These are phyloP conservation scores for Spisula solida DNA, from an alignment of 2,888 invertebrate genomes.

Conservation along the genomic window DNA sequence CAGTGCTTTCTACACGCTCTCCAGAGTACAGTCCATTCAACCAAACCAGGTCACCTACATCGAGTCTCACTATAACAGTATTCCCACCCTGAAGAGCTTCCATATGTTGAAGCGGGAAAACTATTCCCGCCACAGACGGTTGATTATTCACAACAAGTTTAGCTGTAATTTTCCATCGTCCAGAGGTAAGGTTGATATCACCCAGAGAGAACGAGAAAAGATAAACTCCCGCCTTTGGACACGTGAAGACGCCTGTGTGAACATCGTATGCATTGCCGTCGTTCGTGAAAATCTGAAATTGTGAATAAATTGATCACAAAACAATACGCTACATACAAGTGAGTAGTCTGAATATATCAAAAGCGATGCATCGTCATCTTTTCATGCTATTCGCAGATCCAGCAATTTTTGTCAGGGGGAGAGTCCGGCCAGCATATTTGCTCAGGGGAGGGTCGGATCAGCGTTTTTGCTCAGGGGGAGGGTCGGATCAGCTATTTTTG, in stretches of 20 bases:
- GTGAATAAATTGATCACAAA: no score
- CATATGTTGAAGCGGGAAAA: not conserved
- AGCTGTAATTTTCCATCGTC: not conserved
- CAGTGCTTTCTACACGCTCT: no score
- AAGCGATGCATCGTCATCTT: no score
- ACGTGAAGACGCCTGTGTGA: slow-evolving; percentile 41
- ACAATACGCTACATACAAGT: no score
- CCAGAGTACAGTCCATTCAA: not conserved
- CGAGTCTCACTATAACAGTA: slow-evolving; percentile 20
- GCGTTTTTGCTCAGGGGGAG: no score
- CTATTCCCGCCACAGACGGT: not conserved
- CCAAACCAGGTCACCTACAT: slow-evolving; percentile 33
- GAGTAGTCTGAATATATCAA: no score
- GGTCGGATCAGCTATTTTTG: no score
- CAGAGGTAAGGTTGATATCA: not conserved
- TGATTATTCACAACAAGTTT: slow-evolving; percentile 20
- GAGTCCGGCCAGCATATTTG: no score
- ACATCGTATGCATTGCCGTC: slow-evolving; percentile 17
- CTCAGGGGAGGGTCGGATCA: no score
- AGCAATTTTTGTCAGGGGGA: no score
- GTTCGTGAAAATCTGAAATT: slow-evolving; percentile 30
- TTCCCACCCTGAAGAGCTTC: slow-evolving; percentile 46
- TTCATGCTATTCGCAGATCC: no score
- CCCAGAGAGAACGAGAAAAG: slow-evolving; percentile 34
- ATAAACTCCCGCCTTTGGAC: not conserved